Evolutionary conservation across 2,797 vertebrate genomes (phyloP), one percentile per base, ranked within the genome.

Genomic region (Crypturellus tataupa): DNA sequence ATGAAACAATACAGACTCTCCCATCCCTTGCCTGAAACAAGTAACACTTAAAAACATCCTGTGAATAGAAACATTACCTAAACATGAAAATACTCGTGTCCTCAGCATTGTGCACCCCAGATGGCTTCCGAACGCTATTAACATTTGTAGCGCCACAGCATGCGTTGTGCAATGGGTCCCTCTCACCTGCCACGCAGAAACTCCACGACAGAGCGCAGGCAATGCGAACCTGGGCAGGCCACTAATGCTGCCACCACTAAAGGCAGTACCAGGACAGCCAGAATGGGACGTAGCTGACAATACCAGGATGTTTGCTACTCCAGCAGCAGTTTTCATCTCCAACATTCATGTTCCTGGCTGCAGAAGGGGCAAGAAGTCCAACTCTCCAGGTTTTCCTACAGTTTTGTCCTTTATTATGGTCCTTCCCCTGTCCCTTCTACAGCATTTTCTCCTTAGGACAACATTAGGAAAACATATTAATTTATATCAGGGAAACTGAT

Each of bases 401-500:
- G n/a, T 63, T 93, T 63, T 67, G 46, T 16, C 35, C 42, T 10
- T 67, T 81, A 51, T 24, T 64, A 51, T 23, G 47, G 42, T 13
- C 2, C 11, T 16, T 84, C 73, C 9, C 49, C 49, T 58, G 17
- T 37, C 70, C 69, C 65, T 6, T 5, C 18, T 65, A 59, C 40
- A 72, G 19, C 44, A n/a, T 56, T 86, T 58, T 76, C 73, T 89
- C 63, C 59, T 47, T 14, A 56, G 73, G 35, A 23, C 33, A 81
- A 39, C 44, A 69, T 47, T 14, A 56, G 73, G 35, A 23, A 31
- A 81, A 39, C 44, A 69, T 42, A 72, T 35, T 49, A 46, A 85
- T 53, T 67, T 77, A 72, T 92, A 94, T 81, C 25, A 91, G 10
- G 27, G 42, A 63, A 81, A 65, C 12, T 29, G n/a, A 33, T 23